Conservation (phyloP, 2,113 vertebrate genomes). For the Actenoides lindsayi region DNA sequence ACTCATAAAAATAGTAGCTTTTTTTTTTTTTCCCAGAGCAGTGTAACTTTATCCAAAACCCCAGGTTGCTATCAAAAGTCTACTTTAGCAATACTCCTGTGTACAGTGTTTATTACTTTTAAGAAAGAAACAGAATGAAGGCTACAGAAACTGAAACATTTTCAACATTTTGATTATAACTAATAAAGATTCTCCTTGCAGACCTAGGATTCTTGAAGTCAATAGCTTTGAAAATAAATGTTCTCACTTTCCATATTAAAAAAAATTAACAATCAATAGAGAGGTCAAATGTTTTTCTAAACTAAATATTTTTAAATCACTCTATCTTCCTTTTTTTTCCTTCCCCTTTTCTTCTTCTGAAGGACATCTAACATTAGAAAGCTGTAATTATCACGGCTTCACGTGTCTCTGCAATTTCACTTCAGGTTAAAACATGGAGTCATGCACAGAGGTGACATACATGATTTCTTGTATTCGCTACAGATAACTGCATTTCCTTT, state of each 20-base stretch:
- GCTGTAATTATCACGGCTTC: neutral
- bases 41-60: constrained; percentile 29
- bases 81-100: constrained; percentile 43
- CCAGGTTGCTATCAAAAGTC: constrained; percentile 16
- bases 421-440: neutral
- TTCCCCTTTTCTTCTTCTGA: neutral
- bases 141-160: constrained; percentile 17
- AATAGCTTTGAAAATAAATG: constrained; percentile 45
- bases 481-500: neutral
- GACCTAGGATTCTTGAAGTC: neutral
- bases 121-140: constrained; percentile 24
- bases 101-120: constrained; percentile 45
- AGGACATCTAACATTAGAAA: neutral
- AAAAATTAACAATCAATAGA: neutral
- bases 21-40: constrained; percentile 23
- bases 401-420: neutral
- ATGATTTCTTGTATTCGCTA: neutral
- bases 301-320: neutral
- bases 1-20: constrained; percentile 9
- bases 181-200: constrained; percentile 47
- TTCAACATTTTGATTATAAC: constrained; percentile 37
- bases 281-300: neutral
- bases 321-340: neutral
- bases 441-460: neutral
- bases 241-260: constrained; percentile 28